Evolutionary conservation across 2,113 vertebrate genomes (phyloP), one percentile per base, ranked within the genome.

Genomic region (Ophthalmolycus amberensis): DNA sequence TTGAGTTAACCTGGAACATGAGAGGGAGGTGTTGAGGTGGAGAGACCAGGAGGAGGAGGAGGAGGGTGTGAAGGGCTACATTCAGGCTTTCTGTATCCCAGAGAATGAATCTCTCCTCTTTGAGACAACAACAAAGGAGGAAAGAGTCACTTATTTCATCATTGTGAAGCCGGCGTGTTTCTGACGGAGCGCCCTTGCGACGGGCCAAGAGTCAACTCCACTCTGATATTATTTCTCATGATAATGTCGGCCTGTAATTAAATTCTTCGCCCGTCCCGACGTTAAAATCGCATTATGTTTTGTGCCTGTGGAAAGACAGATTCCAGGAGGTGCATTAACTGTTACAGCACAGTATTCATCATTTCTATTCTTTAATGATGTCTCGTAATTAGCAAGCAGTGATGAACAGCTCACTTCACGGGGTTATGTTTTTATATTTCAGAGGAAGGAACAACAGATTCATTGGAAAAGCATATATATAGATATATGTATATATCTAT

Each of bases 1-100:
- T 64, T 79, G 69, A 74, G 68, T 80, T 73, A 79, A 89, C 67
- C 76, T 77, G 54, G 58, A 77, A 83, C 66, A 65, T 54, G 50
- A 87, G 82, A 77, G 27, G 0, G 60, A 77, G 72, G 76, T 74
- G 68, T 29, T n/a, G 59, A 71, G 78, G 40, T 20, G 58, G 44
- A 54, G 29, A 52, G 50, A 48, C 15, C 40, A 48, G 52, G 38
- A 67, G 68, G 54, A 22, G 48, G 65, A 64, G 66, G 71, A 67
- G 68, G 54, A n/a, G 11, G 15, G 54, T 4, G 78, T 63, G 79
- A 69, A 65, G 46, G 68, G 56, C 52, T 42, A 46, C 62, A 52
- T 84, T 70, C 58, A 20, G 38, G n/a, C 10, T 20, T 44, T 71
- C 71, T 75, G 48, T 78, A 44, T 74, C 60, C 7, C 8, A 3